Percentiles rank a stretch among this genome's conserved stretches.
Conservation (phyloP, 2,888 invertebrate genomes). For the Calameuta filiformis region DNA sequence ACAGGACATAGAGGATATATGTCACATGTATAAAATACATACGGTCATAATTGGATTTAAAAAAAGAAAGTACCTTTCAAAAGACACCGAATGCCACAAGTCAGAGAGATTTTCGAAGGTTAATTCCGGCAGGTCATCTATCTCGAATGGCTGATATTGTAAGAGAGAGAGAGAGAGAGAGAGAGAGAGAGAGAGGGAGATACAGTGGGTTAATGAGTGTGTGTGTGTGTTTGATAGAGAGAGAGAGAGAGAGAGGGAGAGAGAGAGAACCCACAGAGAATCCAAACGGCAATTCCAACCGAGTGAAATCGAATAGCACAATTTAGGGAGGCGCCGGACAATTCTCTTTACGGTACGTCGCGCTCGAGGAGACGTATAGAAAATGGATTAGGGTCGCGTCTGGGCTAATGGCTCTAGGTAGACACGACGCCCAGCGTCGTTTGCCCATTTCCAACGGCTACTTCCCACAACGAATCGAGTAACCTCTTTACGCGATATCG, state of each 20-base stretch:
- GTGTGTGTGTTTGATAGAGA: not conserved
- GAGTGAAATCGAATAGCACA: constrained; percentile 19
- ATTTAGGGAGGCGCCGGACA: constrained; percentile 2
- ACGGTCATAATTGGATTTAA: not conserved
- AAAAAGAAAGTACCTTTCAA: not conserved
- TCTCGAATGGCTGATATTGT: not conserved
- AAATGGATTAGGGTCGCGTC: constrained; percentile 17
- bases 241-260: not conserved
- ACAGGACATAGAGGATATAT: not conserved
- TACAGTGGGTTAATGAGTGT: constrained; percentile 11
- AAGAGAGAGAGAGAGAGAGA: not conserved
- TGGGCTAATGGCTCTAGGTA: constrained; percentile 1
- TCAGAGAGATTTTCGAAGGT: not conserved
- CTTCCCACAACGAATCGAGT: not conserved
- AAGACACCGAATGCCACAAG: not conserved
- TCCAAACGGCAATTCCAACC: constrained; percentile 15
- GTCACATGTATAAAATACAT: not conserved
- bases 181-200: constrained; percentile 2
- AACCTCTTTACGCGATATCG: not conserved
- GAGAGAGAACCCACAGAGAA: constrained; percentile 13
- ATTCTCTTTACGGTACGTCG: not conserved
- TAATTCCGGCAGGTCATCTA: not conserved
- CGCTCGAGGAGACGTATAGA: constrained; percentile 4
- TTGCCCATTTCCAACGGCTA: not conserved
- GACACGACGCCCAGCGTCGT: not conserved